Evolutionary conservation across 2,888 invertebrate genomes (phyloP).

Genomic region (Rhimphoctona megacephalus): DNA sequence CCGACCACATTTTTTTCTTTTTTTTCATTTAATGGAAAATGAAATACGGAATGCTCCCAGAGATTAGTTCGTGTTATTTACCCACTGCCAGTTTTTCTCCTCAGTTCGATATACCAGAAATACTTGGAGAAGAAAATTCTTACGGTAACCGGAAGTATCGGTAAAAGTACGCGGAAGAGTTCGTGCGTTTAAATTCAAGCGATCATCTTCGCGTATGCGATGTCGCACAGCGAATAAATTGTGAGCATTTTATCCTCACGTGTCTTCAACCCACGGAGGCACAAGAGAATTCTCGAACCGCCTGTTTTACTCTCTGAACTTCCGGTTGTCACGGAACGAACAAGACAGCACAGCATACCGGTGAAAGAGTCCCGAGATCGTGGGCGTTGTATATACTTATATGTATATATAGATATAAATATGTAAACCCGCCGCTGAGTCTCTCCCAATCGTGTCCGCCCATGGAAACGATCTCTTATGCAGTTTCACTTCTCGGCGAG

Average conservation of each 20-base stretch:
- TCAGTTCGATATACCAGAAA: background rate
- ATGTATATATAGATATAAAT: constrained; percentile 1
- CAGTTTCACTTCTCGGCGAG: constrained; percentile 50
- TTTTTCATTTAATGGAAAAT: background rate
- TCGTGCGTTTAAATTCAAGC: background rate
- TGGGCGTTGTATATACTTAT: constrained; percentile 43
- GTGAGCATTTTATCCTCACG: constrained; percentile 28
- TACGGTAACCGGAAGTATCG: constrained; percentile 24
- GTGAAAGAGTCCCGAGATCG: constrained; percentile 37
- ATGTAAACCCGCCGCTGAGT: background rate
- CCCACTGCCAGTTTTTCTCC: background rate
- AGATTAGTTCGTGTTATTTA: background rate
- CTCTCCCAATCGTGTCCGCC: constrained; percentile 20
- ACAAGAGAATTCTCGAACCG: constrained; percentile 10
- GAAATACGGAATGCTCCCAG: background rate
- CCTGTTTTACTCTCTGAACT: constrained; percentile 35
- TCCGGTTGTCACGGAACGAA: constrained; percentile 59
- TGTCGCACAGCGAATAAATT: constrained; percentile 2
- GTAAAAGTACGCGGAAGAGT: background rate
- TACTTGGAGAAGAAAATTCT: background rate
- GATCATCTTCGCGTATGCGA: constrained; percentile 18
- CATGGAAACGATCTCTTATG: constrained; percentile 48
- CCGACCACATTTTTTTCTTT: background rate
- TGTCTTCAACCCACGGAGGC: constrained; percentile 18
- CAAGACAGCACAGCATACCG: constrained; percentile 26